Evolutionary conservation across 23 tunicate species (phyloP), one percentile per base, ranked within the genome.

Genomic region (Aplidium turbinatum): DNA sequence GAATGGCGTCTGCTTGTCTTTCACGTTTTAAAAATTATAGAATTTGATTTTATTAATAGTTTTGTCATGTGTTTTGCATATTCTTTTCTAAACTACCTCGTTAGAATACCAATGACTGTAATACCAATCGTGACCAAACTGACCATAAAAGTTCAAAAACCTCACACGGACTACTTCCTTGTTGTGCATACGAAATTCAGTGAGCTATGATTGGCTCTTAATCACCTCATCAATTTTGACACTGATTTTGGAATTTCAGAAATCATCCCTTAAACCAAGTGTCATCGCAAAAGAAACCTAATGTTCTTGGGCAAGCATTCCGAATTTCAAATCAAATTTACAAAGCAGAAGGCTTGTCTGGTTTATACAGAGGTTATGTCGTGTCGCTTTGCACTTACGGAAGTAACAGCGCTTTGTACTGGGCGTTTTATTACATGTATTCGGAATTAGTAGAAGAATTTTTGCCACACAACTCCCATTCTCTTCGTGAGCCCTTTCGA

Each of bases 331-430:
- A 53, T 29, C 76, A 91, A 46, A 70, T 94, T 0, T 31, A 82
- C 13, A 72, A 66, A 53, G 60, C 83, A 0, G 99, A 87, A 73
- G 99, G 99, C 9, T 19, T 94, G 4, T n/a, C 47, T 3, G 99
- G 99, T 4, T 60, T 94, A 20, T 94, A 87, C 65, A 52, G 99
- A 3, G 99, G 99, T 18, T 94, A 86, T 50, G 31, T 65, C 20
- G 58, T 94, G 2, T 94, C 99, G 7, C 68, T 94, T 11, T 70
- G 78, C 18, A 94, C 99, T 9, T 94, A 86, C 38, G 99, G 99
- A 67, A 73, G 82, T 46, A 87, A 94, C 83, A 86, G 95, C 57
- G 99, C 90, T 0, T 54, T 94, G n/a, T 94, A 86, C 55, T 94
- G 99, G 99, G 57, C 68, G 25, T 91, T 91, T 68, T 91, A 91